Evolutionary conservation across 2,797 vertebrate genomes (phyloP).

Genomic region (Gephyroberyx darwinii): DNA sequence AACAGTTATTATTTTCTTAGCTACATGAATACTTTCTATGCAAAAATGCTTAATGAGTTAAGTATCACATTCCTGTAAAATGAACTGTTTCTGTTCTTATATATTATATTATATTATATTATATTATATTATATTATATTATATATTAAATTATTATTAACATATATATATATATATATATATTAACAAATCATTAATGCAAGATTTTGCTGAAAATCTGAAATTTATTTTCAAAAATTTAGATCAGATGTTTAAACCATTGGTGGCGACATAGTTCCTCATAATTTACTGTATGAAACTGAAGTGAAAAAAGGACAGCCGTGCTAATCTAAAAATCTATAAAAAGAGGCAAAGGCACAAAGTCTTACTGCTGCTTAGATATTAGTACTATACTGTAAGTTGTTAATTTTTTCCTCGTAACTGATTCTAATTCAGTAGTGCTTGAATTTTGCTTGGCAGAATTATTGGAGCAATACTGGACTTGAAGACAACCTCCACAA

Average conservation of each 20-base stretch:
- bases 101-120: slow-evolving; percentile 49
- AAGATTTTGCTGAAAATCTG: slow-evolving; percentile 12
- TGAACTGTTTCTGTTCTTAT: slow-evolving; percentile 37
- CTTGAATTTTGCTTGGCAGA: slow-evolving; percentile 54
- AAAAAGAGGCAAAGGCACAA: slow-evolving; percentile 35
- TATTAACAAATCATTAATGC: slow-evolving; percentile 36
- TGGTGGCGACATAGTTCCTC: slow-evolving; percentile 43
- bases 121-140: slow-evolving; percentile 66
- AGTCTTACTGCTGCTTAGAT: slow-evolving; percentile 28
- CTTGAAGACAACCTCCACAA: slow-evolving; percentile 47
- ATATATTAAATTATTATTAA: slow-evolving; percentile 47
- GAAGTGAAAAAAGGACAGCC: slow-evolving; percentile 42
- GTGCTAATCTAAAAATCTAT: slow-evolving; percentile 39
- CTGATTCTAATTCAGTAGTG: slow-evolving; percentile 52
- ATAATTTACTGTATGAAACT: slow-evolving; percentile 34
- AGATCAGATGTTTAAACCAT: slow-evolving; percentile 35
- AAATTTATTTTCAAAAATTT: neutral
- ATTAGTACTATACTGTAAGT: slow-evolving; percentile 30
- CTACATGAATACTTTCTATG: slow-evolving; percentile 79
- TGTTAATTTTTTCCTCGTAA: slow-evolving; percentile 27
- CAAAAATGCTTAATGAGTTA: slow-evolving; percentile 71
- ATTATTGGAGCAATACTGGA: slow-evolving; percentile 58
- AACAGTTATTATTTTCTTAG: slow-evolving; percentile 70
- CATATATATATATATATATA: slow-evolving; percentile 14
- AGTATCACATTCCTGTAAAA: slow-evolving; percentile 61